Percentiles rank a stretch among this genome's conserved stretches.
phyloP scores from a whole-genome alignment of 2,113 vertebrate genomes.

The Craseonycteris thonglongyai region DNA sequence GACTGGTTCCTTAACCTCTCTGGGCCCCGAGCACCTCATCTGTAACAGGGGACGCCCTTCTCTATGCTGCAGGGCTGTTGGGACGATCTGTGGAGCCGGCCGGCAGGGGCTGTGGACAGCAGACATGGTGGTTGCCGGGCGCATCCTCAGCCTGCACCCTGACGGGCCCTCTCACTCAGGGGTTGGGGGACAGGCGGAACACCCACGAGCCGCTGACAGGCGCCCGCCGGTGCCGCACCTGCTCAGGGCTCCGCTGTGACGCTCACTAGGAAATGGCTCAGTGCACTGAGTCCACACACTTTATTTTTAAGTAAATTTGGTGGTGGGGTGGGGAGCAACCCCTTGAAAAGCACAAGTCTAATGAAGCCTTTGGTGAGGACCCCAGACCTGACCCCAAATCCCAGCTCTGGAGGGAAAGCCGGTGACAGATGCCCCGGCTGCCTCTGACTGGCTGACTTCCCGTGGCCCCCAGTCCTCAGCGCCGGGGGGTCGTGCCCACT shows the following conservation, averaged over 20 bases:
- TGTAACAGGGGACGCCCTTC: neutral
- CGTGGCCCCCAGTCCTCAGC: neutral
- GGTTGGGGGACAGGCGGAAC: accelerated
- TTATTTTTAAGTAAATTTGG: conserved; percentile 35
- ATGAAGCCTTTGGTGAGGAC: neutral
- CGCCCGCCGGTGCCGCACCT: accelerated
- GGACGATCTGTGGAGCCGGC: neutral
- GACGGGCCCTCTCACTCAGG: accelerated
- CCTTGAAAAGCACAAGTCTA: neutral
- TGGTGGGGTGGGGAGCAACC: neutral
- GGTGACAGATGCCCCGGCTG: neutral
- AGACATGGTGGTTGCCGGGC: accelerated
- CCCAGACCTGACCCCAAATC: conserved; percentile 11
- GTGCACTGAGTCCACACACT: neutral
- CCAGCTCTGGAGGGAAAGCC: neutral
- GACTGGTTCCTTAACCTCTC: neutral
- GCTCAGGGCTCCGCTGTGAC: neutral
- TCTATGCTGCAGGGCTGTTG: neutral
- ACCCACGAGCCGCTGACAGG: neutral
- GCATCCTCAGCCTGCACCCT: accelerated
- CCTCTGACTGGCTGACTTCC: neutral
- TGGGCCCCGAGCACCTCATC: neutral
- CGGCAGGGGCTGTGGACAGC: accelerated
- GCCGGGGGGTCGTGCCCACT: neutral
- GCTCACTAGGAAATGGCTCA: conserved; percentile 28